phyloP scores from a whole-genome alignment of 2,797 vertebrate genomes.

The Muscicapa comitata region DNA sequence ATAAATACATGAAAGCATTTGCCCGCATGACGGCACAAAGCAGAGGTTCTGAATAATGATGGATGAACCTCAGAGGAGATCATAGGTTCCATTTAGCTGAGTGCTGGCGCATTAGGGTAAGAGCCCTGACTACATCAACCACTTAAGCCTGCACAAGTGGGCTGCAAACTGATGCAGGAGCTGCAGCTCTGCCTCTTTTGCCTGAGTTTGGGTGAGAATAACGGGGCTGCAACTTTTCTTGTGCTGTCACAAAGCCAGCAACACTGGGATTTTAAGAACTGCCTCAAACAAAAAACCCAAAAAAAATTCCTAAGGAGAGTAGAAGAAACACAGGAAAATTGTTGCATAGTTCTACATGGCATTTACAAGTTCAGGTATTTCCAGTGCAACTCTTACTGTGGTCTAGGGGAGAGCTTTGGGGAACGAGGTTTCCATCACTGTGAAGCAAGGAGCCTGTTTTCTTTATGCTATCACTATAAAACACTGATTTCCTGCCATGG shows the following conservation, averaged over 20 bases:
- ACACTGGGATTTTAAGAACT: background rate
- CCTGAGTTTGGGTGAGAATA: background rate
- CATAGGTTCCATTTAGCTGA: slow-evolving; percentile 46
- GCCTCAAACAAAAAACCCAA: background rate
- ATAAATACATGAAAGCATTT: slow-evolving; percentile 53
- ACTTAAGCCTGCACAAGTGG: slow-evolving; percentile 28
- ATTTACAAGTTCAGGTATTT: background rate
- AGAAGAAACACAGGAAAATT: background rate
- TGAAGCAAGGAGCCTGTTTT: background rate
- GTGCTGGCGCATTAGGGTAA: background rate
- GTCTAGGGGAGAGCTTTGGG: background rate
- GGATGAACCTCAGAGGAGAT: slow-evolving; percentile 44
- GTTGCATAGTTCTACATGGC: background rate
- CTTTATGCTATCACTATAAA: accelerated
- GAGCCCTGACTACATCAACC: slow-evolving; percentile 17
- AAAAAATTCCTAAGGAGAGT: background rate
- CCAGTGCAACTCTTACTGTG: background rate
- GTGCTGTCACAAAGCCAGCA: background rate
- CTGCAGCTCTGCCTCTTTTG: background rate
- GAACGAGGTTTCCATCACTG: background rate
- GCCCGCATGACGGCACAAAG: background rate
- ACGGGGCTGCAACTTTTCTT: background rate
- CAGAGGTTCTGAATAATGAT: slow-evolving; percentile 41
- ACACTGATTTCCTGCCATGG: background rate
- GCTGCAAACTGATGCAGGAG: background rate